Evolutionary conservation across 2,797 vertebrate genomes (phyloP), one percentile per base, ranked within the genome.

Genomic region (Mastacembelus armatus): DNA sequence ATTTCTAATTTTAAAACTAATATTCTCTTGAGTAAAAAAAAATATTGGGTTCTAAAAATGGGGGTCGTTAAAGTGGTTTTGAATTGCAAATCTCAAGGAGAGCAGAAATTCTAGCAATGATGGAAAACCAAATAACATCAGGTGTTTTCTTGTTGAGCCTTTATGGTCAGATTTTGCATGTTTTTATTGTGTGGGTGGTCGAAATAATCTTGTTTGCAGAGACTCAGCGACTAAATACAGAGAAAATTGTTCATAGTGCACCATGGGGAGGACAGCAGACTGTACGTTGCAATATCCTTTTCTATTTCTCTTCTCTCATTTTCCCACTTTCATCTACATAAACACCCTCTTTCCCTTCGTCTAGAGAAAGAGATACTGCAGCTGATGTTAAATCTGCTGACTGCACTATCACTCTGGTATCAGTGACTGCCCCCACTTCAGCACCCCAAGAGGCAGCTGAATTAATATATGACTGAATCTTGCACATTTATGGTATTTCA

Each of bases 321-420:
- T 47, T 45, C 40, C 57, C 15, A 26, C 56, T 69, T 63, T 33
- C 64, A 59, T 73, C 59, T 5, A 39, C 38, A 56, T 52, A 78
- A 63, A 74, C 56, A 30, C 36, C 39, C 47, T 54, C 43, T 47
- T 68, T 15, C 15, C 26, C 22, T 61, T 24, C 10, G n/a, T 50
- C 16, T 42, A n/a, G 52, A 81, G 67, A 68, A 71, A 74, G 33
- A 73, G 54, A 74, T 38, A 44, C 56, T 33, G 71, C 74, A 59
- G 63, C 26, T 10, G 4, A 39, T 64, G 69, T 80, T 61, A 67
- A 89, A 84, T 84, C 57, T 88, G 88, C 88, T 88, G 88, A 92
- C 84, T 80, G 64, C 55, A 74, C 70, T 72, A 88, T 88, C 81
- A 69, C 79, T 66, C 61, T 56, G 15, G 73, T 80, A 79, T 88